Evolutionary conservation across 2,888 invertebrate genomes (phyloP), one percentile per base, ranked within the genome.

Genomic region (Sympetrum striolatum): DNA sequence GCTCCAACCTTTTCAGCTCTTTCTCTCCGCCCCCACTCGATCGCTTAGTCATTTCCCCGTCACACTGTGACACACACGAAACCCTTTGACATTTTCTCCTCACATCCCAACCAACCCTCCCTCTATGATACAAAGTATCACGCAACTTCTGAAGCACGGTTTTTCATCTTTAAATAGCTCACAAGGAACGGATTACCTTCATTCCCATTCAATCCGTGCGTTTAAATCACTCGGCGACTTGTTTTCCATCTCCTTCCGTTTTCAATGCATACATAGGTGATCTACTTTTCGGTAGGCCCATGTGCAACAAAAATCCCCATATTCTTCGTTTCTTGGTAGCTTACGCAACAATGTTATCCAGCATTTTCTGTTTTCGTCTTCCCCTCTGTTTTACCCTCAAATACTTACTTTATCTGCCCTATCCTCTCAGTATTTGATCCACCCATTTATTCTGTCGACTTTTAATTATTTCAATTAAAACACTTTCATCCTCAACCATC

Each of bases 1-100:
- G 22, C 22, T 35, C 37, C 10, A 31, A 37, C 86, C 35, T 60
- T 60, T 37, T 37, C 6, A 25, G 14, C n/a, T 60, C 64, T 64
- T 31, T 37, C 58, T 53, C 31, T 82, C 82, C 53, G 14, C 48
- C 25, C 15, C 35, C 31, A 53, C 58, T 82, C 58, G 58, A 86
- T 86, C 86, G 64, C 86, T 86, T 64, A 60, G 64, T 86, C 86
- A 86, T 86, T 86, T 82, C n/a, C 86, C 60, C 64, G 86, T 58
- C 60, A 64, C 60, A 35, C 37, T 37, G 10, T 86, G 39, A 39
- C 60, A 58, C 82, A 60, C 86, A 37, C 37, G 60, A 60, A 86
- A 86, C 86, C 86, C 86, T 86, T 60, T 60, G 37, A 86, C 86
- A 37, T 39, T 39, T 53, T 60, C 82, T 53, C 82, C 10, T 35